These are phyloP conservation scores for Astur gentilis DNA, from an alignment of 2,113 vertebrate species.

Conservation along the genomic window DNA sequence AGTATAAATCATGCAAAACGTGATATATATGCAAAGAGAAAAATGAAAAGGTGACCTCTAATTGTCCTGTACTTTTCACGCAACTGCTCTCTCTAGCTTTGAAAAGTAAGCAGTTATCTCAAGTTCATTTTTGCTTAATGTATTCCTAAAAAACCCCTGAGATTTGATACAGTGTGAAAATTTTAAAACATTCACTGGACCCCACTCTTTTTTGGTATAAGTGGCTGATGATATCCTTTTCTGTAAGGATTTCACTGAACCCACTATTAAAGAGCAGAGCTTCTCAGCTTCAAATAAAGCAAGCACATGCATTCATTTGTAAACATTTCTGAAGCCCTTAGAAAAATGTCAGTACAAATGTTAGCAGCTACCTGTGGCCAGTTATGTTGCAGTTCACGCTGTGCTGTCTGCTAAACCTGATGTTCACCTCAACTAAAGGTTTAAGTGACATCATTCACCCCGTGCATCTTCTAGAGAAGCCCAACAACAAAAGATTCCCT, in stretches of 20 bases:
- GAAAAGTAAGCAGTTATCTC: not conserved
- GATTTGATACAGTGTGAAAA: not conserved
- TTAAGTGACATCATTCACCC: not conserved
- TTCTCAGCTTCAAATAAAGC: not conserved
- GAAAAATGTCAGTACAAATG: not conserved
- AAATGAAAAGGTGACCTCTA: not conserved
- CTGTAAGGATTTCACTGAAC: not conserved
- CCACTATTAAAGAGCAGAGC: not conserved
- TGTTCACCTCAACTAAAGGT: not conserved
- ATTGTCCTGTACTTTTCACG: not conserved
- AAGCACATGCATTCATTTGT: not conserved
- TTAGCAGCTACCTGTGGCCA: not conserved
- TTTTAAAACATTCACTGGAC: not conserved
- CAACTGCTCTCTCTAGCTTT: not conserved
- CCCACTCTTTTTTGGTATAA: not conserved
- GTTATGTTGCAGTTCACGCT: not conserved
- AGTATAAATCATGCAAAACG: not conserved
- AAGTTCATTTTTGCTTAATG: not conserved
- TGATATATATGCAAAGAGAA: not conserved
- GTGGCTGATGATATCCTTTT: not conserved
- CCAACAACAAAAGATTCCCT: not conserved
- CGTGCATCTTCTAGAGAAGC: not conserved
- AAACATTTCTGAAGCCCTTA: not conserved
- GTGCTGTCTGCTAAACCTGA: not conserved
- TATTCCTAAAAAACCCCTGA: not conserved